Base-by-base conservation (phyloP, 2,888 invertebrate genomes). In the Pycnomerus fuliginosus region DNA sequence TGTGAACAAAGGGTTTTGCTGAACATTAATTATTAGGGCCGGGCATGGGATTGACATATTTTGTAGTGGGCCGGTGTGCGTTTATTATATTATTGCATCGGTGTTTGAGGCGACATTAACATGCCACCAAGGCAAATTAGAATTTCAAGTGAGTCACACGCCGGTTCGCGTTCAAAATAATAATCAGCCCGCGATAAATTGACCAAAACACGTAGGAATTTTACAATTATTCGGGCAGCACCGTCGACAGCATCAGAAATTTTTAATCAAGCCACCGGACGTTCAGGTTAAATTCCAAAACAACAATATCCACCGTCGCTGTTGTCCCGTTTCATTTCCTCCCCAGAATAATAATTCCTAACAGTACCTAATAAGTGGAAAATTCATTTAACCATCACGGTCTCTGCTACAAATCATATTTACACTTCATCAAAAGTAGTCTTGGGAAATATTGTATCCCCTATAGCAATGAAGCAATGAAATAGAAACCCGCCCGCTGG, bases 371-470 rank as follows among this genome's bases (percentile, higher is more conserved):
- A n/a, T n/a, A n/a, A 16, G 42, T 25, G 28, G 38, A 44, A 44
- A 44, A 44, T 44, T 44, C 37, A 44, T 44, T 38, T 31, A 34
- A 12, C 23, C 11, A 36, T 43, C 35, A 24, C 31, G 20, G 17
- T 24, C 42, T 25, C n/a, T n/a, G n/a, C n/a, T 23, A 14, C 20
- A 38, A 44, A 44, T 33, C 51, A 44, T 54, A 54, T 59, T 57
- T 57, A 53, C 56, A 44, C 53, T 52, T 48, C 52, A 53, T 53
- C 57, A 51, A 42, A 44, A 50, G n/a, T n/a, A n/a, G n/a, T n/a
- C n/a, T n/a, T n/a, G n/a, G n/a, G n/a, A n/a, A n/a, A n/a, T n/a
- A n/a, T n/a, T n/a, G n/a, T n/a, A n/a, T n/a, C n/a, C n/a, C n/a
- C n/a, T n/a, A n/a, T n/a, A n/a, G n/a, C n/a, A n/a, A n/a, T n/a